Conservation (phyloP, 1,140 invertebrate genomes). For the Diachasma alloeum region DNA sequence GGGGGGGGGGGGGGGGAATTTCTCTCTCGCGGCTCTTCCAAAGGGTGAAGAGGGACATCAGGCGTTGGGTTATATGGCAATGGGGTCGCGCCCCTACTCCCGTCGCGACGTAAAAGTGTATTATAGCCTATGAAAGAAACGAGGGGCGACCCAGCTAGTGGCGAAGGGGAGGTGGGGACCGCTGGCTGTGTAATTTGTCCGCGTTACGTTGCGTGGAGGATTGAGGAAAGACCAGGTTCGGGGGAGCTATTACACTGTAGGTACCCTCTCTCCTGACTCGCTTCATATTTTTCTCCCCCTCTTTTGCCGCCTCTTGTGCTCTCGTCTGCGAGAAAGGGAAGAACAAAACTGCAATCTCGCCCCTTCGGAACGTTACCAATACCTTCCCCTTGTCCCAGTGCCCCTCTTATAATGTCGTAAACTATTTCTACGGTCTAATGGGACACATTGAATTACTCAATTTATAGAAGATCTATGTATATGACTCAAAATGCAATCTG, state of each 20-base stretch:
- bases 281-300: conserved; percentile 19
- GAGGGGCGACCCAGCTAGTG: conserved; percentile 20
- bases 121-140: conserved; percentile 38
- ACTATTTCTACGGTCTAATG: conserved; percentile 33
- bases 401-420: conserved; percentile 22
- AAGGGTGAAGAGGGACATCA: neutral
- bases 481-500: no score
- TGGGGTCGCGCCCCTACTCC: conserved; percentile 32
- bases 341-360: neutral
- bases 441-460: conserved; percentile 42
- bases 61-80: neutral
- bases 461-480: conserved; percentile 34
- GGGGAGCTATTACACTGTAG: neutral
- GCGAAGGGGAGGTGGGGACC: conserved; percentile 16
- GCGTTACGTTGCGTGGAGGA: conserved; percentile 42
- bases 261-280: no score
- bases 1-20: neutral
- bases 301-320: neutral
- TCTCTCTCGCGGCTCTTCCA: neutral
- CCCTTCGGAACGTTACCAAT: neutral
- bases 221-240: conserved; percentile 20
- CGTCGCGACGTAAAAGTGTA: conserved; percentile 44
- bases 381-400: neutral
- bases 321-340: neutral
- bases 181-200: conserved; percentile 44